phyloP scores from a whole-genome alignment of 2,888 invertebrate genomes.

The Elmis aenea region DNA sequence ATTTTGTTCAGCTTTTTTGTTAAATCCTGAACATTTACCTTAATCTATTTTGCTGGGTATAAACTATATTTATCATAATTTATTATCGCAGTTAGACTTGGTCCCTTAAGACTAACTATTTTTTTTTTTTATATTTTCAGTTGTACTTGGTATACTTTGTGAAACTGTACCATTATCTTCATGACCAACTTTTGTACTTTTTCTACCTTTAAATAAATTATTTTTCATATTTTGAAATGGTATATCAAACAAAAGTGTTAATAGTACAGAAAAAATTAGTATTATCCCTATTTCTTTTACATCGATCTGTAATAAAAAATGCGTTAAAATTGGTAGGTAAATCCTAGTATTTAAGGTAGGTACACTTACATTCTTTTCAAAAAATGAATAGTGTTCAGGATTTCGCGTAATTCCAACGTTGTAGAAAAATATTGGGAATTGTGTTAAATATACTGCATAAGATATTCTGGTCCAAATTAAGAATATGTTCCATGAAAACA shows the following conservation, averaged over 20 bases:
- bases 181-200: too few species aligned
- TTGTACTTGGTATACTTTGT: too few species aligned
- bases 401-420: constrained; percentile 60
- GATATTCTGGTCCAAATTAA: constrained; percentile 63
- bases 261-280: neutral
- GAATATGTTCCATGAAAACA: constrained; percentile 59
- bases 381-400: constrained; percentile 54
- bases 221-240: constrained; percentile 4
- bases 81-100: too few species aligned
- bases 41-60: too few species aligned
- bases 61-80: too few species aligned
- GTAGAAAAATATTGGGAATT: constrained; percentile 67
- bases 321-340: neutral
- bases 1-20: too few species aligned
- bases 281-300: constrained; percentile 4
- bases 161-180: too few species aligned
- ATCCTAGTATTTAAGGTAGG: constrained; percentile 7
- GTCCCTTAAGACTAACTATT: too few species aligned
- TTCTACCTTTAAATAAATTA: too few species aligned
- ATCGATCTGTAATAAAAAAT: constrained; percentile 9
- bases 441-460: constrained; percentile 65
- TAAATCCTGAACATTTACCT: too few species aligned
- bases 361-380: constrained; percentile 52
- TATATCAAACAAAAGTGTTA: constrained; percentile 4
- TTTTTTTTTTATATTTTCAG: too few species aligned